Base-by-base conservation (phyloP, 2,113 vertebrate genomes). In the Atractosteus spatula region DNA sequence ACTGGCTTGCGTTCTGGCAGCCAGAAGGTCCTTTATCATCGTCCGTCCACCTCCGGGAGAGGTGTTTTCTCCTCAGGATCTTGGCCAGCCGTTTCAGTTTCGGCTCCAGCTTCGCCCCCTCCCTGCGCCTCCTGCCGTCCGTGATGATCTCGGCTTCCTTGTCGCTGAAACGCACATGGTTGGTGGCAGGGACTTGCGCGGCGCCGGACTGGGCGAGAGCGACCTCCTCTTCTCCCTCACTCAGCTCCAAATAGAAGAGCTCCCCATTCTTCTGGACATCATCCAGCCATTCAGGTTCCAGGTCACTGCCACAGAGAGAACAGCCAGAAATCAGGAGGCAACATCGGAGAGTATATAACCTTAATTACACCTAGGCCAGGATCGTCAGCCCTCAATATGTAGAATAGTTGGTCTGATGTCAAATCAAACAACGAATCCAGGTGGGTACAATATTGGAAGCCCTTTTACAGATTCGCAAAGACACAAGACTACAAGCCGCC, bases 231-330 rank as follows among this genome's bases (percentile, higher is more conserved):
- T 98, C 97, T 0, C 86, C 93, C 76, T 97, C 96, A 70, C 96
- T 98, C 76, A 98, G 69, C 80, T 99, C 96, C 79, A 99, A 83
- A 80, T 99, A 99, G 83, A 99, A 98, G 2, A 99, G 91, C 72
- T 99, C 95, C 2, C 97, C 97, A 3, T 95, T 97, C 83, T 91
- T 94, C 89, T 99, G 95, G 55, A 99, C 94, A 3, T 94, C 92
- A 2, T 97, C 93, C 81, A 95, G 84, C 97, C 97, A 99, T 70
- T 99, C 96, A 4, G 97, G 95, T 75, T 97, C 95, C 68, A 99
- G 84, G 66, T 96, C 95, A 84, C 97, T 99, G 78, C 7, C 80
- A 79, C 44, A 81, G 44, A 82, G 57, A 47, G 55, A 68, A 41
- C 42, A 7, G 45, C 3, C 12, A 55, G 8, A 51, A 8, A n/a